Conservation (phyloP, 2,888 invertebrate genomes). For the Caradrina kadenii region DNA sequence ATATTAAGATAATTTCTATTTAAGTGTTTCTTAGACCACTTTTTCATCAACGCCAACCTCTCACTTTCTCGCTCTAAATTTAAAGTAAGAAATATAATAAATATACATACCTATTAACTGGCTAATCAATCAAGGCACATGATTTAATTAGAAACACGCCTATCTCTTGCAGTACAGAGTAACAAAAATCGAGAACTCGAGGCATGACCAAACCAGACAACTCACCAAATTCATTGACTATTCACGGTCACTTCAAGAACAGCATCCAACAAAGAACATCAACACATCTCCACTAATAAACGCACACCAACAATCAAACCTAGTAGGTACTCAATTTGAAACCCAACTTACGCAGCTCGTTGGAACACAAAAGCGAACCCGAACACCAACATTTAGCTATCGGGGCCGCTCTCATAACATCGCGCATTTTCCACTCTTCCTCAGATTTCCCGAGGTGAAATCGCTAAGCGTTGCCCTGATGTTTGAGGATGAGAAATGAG, state of each 20-base stretch:
- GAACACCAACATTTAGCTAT: constrained; percentile 57
- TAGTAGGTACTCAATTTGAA: constrained; percentile 39
- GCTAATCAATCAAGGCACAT: too few species aligned
- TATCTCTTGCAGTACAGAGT: too few species aligned
- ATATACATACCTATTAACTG: too few species aligned
- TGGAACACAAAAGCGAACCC: constrained; percentile 61
- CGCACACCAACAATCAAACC: constrained; percentile 24
- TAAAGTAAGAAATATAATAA: too few species aligned
- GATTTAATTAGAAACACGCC: too few species aligned
- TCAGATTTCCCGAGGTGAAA: constrained; percentile 82
- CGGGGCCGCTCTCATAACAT: constrained; percentile 60
- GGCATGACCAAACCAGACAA: neutral
- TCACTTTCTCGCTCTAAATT: too few species aligned
- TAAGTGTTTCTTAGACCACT: too few species aligned
- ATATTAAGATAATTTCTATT: too few species aligned
- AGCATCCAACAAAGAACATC: neutral
- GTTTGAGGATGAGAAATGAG: constrained; percentile 87
- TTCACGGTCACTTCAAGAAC: neutral
- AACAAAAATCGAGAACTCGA: neutral
- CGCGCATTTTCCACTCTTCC: constrained; percentile 76
- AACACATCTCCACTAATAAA: constrained; percentile 6
- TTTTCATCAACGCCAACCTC: too few species aligned
- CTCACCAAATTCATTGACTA: too few species aligned
- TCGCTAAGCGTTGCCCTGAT: constrained; percentile 84
- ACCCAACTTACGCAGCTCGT: constrained; percentile 60